phyloP scores from a whole-genome alignment of 2,113 vertebrate species.

The Leptobrachium ailaonicum region DNA sequence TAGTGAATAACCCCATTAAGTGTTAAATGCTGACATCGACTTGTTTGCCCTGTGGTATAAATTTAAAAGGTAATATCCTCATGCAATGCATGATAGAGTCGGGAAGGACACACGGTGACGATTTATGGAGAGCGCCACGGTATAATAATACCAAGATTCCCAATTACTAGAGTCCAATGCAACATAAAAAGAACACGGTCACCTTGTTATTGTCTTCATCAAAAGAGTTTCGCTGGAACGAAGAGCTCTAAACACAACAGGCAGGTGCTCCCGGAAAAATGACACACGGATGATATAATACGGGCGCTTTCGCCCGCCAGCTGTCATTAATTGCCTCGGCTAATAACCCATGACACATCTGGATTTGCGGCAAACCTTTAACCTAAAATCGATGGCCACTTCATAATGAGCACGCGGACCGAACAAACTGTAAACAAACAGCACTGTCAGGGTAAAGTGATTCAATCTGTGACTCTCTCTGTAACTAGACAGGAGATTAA shows the following conservation, averaged over 20 bases:
- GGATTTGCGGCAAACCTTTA: slow-evolving; percentile 49
- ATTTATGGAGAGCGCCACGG: too few relatives aligned
- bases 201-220: too few relatives aligned
- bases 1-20: too few relatives aligned
- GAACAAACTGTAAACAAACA: slow-evolving; percentile 62
- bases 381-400: slow-evolving; percentile 55
- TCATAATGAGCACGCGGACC: slow-evolving; percentile 58
- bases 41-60: too few relatives aligned
- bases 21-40: too few relatives aligned
- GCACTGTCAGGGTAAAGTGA: slow-evolving; percentile 57
- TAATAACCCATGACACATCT: slow-evolving; percentile 45
- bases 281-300: slow-evolving; percentile 1
- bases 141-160: too few relatives aligned
- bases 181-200: too few relatives aligned
- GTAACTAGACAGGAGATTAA: slow-evolving; percentile 60
- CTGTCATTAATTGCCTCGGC: slow-evolving; percentile 33
- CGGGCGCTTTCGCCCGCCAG: not conserved
- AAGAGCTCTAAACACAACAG: not conserved
- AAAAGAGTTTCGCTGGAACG: too few relatives aligned
- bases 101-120: too few relatives aligned
- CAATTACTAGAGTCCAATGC: too few relatives aligned
- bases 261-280: not conserved
- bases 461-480: slow-evolving; percentile 58
- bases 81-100: too few relatives aligned
- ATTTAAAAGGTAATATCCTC: too few relatives aligned